Evolutionary conservation across 2,113 vertebrate species (phyloP), one percentile per base, ranked within the genome.

Genomic region (Orycteropus afer): DNA sequence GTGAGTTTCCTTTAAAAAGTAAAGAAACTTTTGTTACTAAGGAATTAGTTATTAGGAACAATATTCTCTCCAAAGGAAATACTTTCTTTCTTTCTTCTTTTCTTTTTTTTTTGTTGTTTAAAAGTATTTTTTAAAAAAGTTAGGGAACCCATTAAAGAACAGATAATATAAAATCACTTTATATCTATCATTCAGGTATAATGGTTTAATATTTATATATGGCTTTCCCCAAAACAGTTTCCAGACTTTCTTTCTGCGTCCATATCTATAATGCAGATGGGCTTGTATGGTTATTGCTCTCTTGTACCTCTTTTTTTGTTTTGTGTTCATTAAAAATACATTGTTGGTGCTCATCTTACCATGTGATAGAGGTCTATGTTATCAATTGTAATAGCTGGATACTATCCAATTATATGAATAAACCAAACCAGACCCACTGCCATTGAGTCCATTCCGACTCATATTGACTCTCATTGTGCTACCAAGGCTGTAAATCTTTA

Each of bases 91-190:
- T 80, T n/a, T 34, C 27, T 17, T 79, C 7, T 32, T 22, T 57
- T 34, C n/a, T 76, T 42, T 27, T 78, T 73, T 22, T 32, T 59
- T 13, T 7, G 73, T 87, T 78, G 73, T 76, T 34, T 51, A 79
- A 74, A 95, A 91, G n/a, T 67, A 86, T 69, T 57, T 82, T 49
- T 32, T 29, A 23, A 77, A 45, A 83, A 76, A 51, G 25, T 32
- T 65, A 14, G 61, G 88, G 61, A 83, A 65, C 40, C 86, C 57
- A 45, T 73, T 77, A 87, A 88, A 84, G 51, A 86, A 83, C 14
- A 86, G 82, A 45, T 65, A 74, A 91, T 91, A 65, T 37, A 86
- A 94, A 96, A 85, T n/a, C 65, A 65, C 45, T 49, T 96, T 40
- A 57, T 92, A 93, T 84, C 69, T 83, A 0, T 47, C 67, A 89